Conservation (phyloP, 1,140 invertebrate species). For the Zaprionus camerounensis region DNA sequence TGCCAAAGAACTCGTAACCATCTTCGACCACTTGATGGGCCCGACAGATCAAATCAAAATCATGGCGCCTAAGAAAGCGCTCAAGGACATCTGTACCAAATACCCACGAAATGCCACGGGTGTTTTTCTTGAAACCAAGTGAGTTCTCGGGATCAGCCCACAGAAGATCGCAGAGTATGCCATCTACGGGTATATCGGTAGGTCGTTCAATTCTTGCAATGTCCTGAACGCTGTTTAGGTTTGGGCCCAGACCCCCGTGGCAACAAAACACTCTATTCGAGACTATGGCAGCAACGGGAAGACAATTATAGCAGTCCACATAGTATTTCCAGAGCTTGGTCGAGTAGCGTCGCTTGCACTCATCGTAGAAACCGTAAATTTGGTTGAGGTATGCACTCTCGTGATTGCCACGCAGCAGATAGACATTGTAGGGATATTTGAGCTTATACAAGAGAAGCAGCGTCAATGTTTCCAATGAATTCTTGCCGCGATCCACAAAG, state of each 20-base stretch:
- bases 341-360: constrained; percentile 97
- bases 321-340: constrained; percentile 99
- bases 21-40: constrained; percentile 99
- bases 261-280: constrained; percentile 99
- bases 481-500: constrained; percentile 93
- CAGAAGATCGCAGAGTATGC: constrained; percentile 96
- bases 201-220: constrained; percentile 94
- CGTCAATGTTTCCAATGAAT: constrained; percentile 94
- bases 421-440: constrained; percentile 94
- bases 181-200: constrained; percentile 95
- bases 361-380: constrained; percentile 97
- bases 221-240: constrained; percentile 94
- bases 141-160: constrained; percentile 99
- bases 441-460: constrained; percentile 97
- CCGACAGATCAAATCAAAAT: constrained; percentile 97
- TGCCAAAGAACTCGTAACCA: constrained; percentile 99
- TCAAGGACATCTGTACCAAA: constrained; percentile 96
- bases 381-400: constrained; percentile 94
- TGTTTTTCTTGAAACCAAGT: constrained; percentile 96
- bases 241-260: constrained; percentile 95
- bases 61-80: constrained; percentile 96
- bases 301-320: constrained; percentile 95
- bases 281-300: constrained; percentile 97
- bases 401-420: constrained; percentile 92
- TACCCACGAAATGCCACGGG: constrained; percentile 97